Percentiles rank a stretch among this genome's conserved stretches.
Conservation (phyloP, 2,113 vertebrate genomes). For the Xerus inauris region DNA sequence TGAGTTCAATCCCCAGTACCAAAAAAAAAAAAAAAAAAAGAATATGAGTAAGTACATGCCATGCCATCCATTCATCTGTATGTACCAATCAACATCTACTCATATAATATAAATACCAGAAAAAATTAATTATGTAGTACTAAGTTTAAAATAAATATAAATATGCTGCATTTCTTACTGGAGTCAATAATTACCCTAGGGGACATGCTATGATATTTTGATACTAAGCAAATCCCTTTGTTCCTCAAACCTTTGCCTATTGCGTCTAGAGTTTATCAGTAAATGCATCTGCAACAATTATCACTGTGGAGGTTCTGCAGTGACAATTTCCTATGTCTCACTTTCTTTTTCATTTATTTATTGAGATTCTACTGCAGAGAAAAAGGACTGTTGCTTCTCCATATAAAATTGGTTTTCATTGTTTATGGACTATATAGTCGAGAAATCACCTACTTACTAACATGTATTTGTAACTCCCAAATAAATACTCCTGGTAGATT, state of each 20-base stretch:
- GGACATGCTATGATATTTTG: neutral
- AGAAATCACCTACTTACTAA: neutral
- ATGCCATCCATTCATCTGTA: neutral
- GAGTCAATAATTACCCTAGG: neutral
- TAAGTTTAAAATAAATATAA: slow-evolving; percentile 27
- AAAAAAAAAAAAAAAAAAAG: too few relatives aligned
- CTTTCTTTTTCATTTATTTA: neutral
- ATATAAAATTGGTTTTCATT: neutral
- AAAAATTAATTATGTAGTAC: neutral
- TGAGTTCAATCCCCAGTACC: too few relatives aligned
- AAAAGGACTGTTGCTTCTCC: neutral
- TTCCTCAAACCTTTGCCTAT: neutral
- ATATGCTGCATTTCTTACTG: neutral
- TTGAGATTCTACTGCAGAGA: neutral
- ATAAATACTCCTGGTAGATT: neutral
- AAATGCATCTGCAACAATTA: neutral
- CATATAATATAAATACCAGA: neutral
- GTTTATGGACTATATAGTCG: neutral
- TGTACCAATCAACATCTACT: neutral
- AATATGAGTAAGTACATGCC: too few relatives aligned
- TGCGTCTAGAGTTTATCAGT: too few relatives aligned
- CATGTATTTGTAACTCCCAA: neutral
- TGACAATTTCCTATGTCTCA: neutral
- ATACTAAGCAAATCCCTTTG: neutral
- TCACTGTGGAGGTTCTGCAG: neutral